Percentiles rank a stretch among this genome's conserved stretches.
Conservation (phyloP, 2,797 vertebrate genomes). For the Pangasius krempfi region DNA sequence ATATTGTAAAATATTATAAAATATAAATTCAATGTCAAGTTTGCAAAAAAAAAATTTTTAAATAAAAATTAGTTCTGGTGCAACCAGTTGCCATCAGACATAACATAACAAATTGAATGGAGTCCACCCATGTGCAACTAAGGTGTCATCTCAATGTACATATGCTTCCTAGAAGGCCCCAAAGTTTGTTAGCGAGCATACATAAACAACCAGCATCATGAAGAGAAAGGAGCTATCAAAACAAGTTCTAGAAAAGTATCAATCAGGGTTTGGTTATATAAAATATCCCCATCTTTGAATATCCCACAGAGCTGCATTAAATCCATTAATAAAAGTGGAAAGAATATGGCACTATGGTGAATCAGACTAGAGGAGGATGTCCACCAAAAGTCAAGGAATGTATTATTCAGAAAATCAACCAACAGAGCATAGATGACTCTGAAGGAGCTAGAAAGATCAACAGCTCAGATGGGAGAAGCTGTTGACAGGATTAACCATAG, state of each 20-base stretch:
- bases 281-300: neutral
- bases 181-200: neutral
- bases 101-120: neutral
- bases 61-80: neutral
- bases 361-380: neutral
- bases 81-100: neutral
- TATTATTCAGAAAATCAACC: neutral
- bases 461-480: neutral
- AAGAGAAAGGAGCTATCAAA: neutral
- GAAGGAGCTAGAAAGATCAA: neutral
- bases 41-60: neutral
- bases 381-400: neutral
- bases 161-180: neutral
- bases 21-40: neutral
- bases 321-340: neutral
- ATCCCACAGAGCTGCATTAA: neutral
- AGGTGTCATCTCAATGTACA: neutral
- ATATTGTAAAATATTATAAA: too few species aligned
- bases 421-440: neutral
- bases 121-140: neutral
- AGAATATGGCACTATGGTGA: neutral
- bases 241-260: neutral
- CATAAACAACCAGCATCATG: neutral
- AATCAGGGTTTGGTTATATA: neutral
- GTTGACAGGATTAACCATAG: neutral